A percentile compares a stretch with the other conserved stretches of the same genome.
Evolutionary conservation across 2,113 vertebrate species (phyloP).

Genomic region (Pithys albifrons): DNA sequence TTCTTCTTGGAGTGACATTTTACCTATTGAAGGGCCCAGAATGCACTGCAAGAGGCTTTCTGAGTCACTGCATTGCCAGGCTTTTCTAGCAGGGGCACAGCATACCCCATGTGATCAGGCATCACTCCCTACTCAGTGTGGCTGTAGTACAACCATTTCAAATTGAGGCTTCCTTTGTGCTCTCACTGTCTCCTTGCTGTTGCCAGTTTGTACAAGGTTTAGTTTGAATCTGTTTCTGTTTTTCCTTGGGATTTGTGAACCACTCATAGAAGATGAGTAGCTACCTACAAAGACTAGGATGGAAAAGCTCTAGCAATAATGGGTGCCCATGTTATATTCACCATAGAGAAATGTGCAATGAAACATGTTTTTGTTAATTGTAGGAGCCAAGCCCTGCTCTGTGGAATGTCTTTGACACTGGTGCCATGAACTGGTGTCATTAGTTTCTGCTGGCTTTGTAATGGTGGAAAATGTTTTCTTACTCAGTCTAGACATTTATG

Average conservation of each 20-base stretch:
- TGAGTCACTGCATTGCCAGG: background rate
- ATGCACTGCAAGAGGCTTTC: background rate
- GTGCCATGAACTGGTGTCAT: background rate
- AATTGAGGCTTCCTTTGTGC: background rate
- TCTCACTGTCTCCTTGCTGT: background rate
- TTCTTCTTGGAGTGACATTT: background rate
- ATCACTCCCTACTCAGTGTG: background rate
- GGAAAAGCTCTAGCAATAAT: background rate
- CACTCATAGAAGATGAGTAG: background rate
- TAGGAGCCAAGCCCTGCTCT: background rate
- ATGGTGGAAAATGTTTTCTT: background rate
- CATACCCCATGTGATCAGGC: background rate
- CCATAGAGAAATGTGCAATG: background rate
- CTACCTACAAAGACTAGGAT: background rate
- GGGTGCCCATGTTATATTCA: background rate
- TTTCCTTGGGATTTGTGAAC: background rate
- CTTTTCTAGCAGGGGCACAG: background rate
- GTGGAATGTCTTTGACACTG: background rate
- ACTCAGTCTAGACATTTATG: background rate
- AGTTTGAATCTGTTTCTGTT: background rate
- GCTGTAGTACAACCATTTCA: background rate
- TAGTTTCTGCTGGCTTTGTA: background rate
- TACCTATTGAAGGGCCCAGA: background rate
- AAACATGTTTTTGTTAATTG: background rate
- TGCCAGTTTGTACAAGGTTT: rapidly evolving